phyloP scores from a whole-genome alignment of 2,797 vertebrate species.

The Myoxocephalus aenaeus region DNA sequence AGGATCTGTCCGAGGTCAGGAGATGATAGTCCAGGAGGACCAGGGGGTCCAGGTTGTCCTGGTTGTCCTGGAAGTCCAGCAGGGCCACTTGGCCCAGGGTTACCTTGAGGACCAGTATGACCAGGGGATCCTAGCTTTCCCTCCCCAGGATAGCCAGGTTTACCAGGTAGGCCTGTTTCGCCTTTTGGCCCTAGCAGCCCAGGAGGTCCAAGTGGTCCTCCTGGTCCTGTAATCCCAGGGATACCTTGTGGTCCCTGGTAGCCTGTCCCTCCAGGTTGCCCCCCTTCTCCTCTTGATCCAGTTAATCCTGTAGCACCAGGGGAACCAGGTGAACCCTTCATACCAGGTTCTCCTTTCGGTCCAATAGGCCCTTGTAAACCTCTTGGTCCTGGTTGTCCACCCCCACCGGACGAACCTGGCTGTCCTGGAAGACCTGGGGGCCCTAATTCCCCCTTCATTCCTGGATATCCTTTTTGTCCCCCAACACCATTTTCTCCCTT shows the following conservation, averaged over 20 bases:
- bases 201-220: slow-evolving; percentile 93
- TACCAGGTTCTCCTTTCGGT: slow-evolving; percentile 91
- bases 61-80: slow-evolving; percentile 91
- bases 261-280: slow-evolving; percentile 89
- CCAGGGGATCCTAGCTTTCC: slow-evolving; percentile 90
- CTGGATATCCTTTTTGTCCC: slow-evolving; percentile 88
- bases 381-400: slow-evolving; percentile 89
- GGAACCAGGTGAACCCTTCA: slow-evolving; percentile 88
- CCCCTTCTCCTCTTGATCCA: slow-evolving; percentile 90
- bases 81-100: slow-evolving; percentile 88
- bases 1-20: slow-evolving; percentile 89
- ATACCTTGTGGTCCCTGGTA: slow-evolving; percentile 93
- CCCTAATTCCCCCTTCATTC: slow-evolving; percentile 90
- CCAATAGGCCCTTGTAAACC: slow-evolving; percentile 91
- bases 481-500: slow-evolving; percentile 90
- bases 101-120: slow-evolving; percentile 90
- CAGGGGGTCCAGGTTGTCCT: slow-evolving; percentile 92
- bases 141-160: slow-evolving; percentile 90
- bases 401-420: slow-evolving; percentile 89
- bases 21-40: slow-evolving; percentile 88
- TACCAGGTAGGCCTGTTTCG: slow-evolving; percentile 88
- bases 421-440: slow-evolving; percentile 91
- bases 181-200: slow-evolving; percentile 93
- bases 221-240: slow-evolving; percentile 91
- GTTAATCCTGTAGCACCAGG: slow-evolving; percentile 86